These are phyloP conservation scores for Leptopilina myrica DNA, from an alignment of 2,888 invertebrate genomes.

Conservation along the genomic window DNA sequence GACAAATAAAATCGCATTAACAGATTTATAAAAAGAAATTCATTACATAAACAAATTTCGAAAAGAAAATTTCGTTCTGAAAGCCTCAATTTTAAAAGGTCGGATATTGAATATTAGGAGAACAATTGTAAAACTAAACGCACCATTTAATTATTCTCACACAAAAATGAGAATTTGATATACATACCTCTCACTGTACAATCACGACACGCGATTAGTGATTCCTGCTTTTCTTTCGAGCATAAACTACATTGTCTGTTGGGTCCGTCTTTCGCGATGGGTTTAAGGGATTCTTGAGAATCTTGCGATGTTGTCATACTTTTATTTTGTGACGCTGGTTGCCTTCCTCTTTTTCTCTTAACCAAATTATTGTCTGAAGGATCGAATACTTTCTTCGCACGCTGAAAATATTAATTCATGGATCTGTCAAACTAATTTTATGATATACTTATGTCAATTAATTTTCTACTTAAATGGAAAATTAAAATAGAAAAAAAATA, in stretches of 20 bases:
- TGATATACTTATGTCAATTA: not conserved
- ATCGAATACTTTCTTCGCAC: constrained; percentile 91
- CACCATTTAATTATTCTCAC: not conserved
- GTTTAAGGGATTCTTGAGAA: constrained; percentile 64
- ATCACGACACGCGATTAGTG: constrained; percentile 83
- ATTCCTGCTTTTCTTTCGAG: constrained; percentile 77
- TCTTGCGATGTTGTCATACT: constrained; percentile 76
- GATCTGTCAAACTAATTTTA: constrained; percentile 6
- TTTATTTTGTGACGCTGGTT: constrained; percentile 80
- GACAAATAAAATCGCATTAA: constrained; percentile 5
- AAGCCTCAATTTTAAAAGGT: not conserved
- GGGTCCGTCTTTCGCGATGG: constrained; percentile 66
- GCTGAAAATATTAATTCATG: constrained; percentile 73
- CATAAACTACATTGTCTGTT: constrained; percentile 72
- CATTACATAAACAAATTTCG: not conserved
- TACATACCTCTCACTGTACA: constrained; percentile 83
- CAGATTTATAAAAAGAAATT: not conserved
- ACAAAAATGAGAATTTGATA: not conserved
- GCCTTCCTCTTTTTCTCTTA: constrained; percentile 83
- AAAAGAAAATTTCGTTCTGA: not conserved
- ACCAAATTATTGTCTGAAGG: constrained; percentile 90
- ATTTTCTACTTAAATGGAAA: not conserved
- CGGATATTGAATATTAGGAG: not conserved
- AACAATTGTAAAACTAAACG: not conserved
- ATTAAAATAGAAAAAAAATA: no score